These are phyloP conservation scores for Aldrovandia affinis DNA, from an alignment of 2,797 vertebrate genomes.

Conservation along the genomic window DNA sequence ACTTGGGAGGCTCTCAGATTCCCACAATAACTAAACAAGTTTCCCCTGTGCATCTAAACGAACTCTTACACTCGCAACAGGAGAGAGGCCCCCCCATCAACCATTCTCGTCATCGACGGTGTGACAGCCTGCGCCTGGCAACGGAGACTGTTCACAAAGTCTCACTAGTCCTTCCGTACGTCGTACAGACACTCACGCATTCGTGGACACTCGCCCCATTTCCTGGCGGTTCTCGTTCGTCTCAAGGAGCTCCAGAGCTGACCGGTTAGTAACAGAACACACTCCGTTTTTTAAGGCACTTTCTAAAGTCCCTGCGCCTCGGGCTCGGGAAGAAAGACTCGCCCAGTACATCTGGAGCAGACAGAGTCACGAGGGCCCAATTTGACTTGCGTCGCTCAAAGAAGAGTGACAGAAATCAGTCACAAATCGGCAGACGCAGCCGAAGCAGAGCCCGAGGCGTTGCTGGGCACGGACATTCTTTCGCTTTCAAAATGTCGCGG, in stretches of 20 bases:
- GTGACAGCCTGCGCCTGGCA: too few species aligned
- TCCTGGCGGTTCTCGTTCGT: too few species aligned
- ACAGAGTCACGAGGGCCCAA: neutral
- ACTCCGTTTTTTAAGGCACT: conserved; percentile 33
- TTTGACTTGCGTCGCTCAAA: neutral
- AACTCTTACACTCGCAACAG: too few species aligned
- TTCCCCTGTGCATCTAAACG: neutral
- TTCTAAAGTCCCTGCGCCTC: conserved; percentile 23
- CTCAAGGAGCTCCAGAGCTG: neutral
- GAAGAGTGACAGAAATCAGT: neutral
- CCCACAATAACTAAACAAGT: neutral
- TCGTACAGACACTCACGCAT: neutral
- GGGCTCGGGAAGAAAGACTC: neutral
- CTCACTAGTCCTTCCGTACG: neutral
- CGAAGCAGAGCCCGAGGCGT: neutral
- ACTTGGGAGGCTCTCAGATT: neutral
- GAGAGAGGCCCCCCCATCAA: neutral
- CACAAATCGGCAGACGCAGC: neutral
- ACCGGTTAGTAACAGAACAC: conserved; percentile 7
- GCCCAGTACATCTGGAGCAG: neutral
- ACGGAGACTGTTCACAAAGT: neutral
- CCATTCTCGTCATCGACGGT: too few species aligned
- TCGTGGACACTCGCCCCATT: neutral
- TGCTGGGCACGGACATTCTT: neutral
- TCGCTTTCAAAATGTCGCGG: conserved; percentile 2